Conservation (phyloP, 2,797 vertebrate species). For the Mallotus villosus region DNA sequence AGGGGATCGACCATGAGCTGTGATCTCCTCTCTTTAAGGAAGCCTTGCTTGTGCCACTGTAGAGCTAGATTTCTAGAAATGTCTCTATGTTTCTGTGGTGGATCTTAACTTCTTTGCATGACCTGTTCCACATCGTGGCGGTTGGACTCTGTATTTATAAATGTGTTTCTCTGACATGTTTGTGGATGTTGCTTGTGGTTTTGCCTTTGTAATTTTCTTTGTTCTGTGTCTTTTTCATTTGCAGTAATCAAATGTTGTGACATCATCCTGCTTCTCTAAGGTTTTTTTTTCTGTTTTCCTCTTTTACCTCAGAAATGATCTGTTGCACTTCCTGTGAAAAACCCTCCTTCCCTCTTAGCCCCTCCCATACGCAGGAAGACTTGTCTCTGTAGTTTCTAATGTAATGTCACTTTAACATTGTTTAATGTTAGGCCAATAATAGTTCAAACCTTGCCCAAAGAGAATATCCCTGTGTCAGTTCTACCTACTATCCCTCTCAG, state of each 20-base stretch:
- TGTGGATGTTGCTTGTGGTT: conserved; percentile 67
- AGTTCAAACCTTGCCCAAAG: not conserved
- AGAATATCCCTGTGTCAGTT: not conserved
- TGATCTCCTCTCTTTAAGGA: conserved; percentile 12
- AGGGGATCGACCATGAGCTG: not conserved
- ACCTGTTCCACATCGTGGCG: conserved; percentile 54
- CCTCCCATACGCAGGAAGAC: conserved; percentile 37
- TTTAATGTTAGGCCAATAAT: not conserved
- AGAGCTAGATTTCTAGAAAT: conserved; percentile 29
- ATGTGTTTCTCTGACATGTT: conserved; percentile 54
- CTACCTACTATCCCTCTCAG: not conserved
- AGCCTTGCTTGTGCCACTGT: conserved; percentile 37
- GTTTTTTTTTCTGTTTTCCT: conserved; percentile 88
- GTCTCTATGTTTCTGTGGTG: conserved; percentile 29
- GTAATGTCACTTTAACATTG: not conserved
- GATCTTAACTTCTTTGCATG: conserved; percentile 59
- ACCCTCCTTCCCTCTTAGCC: conserved; percentile 54
- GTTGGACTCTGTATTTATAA: conserved; percentile 33
- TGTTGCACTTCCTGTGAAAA: conserved; percentile 30
- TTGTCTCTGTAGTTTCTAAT: not conserved
- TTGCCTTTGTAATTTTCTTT: conserved; percentile 76
- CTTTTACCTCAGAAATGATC: conserved; percentile 65
- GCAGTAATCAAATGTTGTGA: conserved; percentile 85
- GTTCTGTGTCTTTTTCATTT: conserved; percentile 81
- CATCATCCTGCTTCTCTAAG: conserved; percentile 85